A percentile compares a stretch with the other conserved stretches of the same genome.
Evolutionary conservation across 2,113 vertebrate genomes (phyloP).

Genomic region (Poecilia latipinna): DNA sequence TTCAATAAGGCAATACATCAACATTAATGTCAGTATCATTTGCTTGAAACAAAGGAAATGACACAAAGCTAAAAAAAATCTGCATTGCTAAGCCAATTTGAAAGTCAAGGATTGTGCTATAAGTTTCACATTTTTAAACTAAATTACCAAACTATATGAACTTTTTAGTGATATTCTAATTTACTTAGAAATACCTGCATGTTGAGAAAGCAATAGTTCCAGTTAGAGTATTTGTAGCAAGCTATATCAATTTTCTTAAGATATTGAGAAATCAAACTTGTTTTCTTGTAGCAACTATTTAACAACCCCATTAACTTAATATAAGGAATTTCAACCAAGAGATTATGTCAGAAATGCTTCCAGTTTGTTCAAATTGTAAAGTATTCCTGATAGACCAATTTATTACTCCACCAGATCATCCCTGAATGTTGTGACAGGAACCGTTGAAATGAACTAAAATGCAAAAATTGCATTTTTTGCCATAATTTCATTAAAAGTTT

Average conservation of each 20-base stretch:
- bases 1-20: no score
- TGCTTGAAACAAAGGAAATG: no score
- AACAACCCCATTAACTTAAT: background rate
- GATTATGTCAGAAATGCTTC: background rate
- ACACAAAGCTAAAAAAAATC: no score
- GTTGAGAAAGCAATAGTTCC: background rate
- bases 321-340: background rate
- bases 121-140: background rate
- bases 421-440: background rate
- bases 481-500: no score
- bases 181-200: background rate
- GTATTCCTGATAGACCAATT: background rate
- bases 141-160: background rate
- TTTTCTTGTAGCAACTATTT: background rate
- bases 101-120: background rate
- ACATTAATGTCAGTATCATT: no score
- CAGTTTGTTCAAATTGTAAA: background rate
- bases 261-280: background rate
- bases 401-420: background rate
- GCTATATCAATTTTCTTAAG: background rate
- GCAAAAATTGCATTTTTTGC: no score
- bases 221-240: background rate
- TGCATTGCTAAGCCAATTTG: no score
- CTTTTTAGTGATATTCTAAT: background rate
- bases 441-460: no score